phyloP scores from a whole-genome alignment of 2,888 invertebrate genomes.

The Idaea dimidiata region DNA sequence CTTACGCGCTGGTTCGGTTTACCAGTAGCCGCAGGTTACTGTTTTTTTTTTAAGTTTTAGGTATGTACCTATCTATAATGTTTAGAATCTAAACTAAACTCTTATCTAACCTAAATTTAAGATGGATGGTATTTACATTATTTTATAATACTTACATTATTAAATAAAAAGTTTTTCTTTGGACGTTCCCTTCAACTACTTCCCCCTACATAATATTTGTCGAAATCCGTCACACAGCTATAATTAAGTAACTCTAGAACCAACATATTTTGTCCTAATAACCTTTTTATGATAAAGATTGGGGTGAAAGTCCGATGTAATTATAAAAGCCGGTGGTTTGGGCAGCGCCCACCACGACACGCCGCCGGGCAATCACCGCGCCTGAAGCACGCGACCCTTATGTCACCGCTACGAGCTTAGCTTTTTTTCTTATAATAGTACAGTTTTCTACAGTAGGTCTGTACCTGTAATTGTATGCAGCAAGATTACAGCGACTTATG shows the following conservation, averaged over 20 bases:
- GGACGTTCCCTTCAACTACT: no score
- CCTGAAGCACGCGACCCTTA: constrained; percentile 11
- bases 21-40: no score
- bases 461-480: not conserved
- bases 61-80: no score
- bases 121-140: no score
- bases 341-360: not conserved
- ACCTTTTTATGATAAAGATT: constrained; percentile 4
- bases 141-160: no score
- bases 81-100: no score
- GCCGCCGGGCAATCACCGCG: constrained; percentile 5
- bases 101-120: no score
- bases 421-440: not conserved
- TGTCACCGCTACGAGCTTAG: not conserved
- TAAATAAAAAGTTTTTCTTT: no score
- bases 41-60: no score
- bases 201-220: no score
- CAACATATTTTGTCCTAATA: not conserved
- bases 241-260: not conserved
- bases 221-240: no score
- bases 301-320: constrained; percentile 24
- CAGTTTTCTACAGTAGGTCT: not conserved
- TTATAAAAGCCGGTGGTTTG: constrained; percentile 16
- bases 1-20: no score
- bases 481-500: not conserved